Evolutionary conservation across 2,113 vertebrate genomes (phyloP), one percentile per base, ranked within the genome.

Genomic region (Amazona guildingii): DNA sequence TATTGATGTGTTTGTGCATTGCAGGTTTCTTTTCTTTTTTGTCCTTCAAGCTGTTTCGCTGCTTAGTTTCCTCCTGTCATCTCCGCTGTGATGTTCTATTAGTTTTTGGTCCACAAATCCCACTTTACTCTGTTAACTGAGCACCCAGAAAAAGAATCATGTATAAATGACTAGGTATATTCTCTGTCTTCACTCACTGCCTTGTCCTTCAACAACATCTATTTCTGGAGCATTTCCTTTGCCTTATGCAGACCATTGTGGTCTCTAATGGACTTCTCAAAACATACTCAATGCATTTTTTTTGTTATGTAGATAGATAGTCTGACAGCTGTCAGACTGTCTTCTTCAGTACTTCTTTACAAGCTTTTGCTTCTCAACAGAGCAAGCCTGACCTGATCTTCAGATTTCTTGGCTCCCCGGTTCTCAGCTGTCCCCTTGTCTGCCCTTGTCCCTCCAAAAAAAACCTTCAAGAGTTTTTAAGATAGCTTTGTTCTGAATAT

Each of bases 361-460:
- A 63, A 7, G 11, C n/a, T 91, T 86, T 63, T 70, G 13, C 46
- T 66, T 93, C n/a, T 27, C 13, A 24, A 51, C 10, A 69, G 39
- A 90, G 33, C 13, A 83, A 92, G 31, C 48, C 43, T 82, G 51
- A 72, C 37, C 12, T 62, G 33, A 18, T 39, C 24, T 7, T 61
- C 57, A 83, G 2, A 85, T 90, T 79, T 85, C 44, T 25, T 88
- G 29, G 8, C 54, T 90, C 13, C 13, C 9, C 67, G 37, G 23
- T 91, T 54, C 49, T 39, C 43, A 79, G 14, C 23, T 75, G 39
- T 79, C 10, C 31, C 19, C 10, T 49, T 49, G 11, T 63, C 10
- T 46, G 9, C 25, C 24, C 18, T 3, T 46, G 3, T 62, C 7
- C 11, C 14, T 7, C 6, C 0, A 0, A 21, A 73, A 73, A 83